Percentiles rank a stretch among this genome's conserved stretches.
Evolutionary conservation across 1,140 invertebrate species (phyloP).

Genomic region (Archivesica marissinica): DNA sequence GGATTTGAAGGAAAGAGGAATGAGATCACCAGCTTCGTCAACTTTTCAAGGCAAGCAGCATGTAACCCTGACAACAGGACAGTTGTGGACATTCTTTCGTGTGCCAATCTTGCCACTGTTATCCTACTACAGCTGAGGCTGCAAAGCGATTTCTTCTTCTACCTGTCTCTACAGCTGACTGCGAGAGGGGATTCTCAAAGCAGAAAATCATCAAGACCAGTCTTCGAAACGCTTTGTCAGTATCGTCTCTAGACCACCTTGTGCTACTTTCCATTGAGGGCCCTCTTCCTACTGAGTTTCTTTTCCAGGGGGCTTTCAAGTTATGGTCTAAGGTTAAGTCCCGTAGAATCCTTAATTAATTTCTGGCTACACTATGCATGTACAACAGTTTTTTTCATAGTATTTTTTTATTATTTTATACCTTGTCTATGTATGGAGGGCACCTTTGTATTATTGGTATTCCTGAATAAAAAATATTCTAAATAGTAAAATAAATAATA

Average conservation of each 20-base stretch:
- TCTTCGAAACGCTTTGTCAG: background rate
- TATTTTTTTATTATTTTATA: too few species aligned
- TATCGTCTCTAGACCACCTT: background rate
- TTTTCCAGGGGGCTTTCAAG: background rate
- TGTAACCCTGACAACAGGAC: background rate
- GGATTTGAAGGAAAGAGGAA: background rate
- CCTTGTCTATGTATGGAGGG: too few species aligned
- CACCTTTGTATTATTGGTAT: too few species aligned
- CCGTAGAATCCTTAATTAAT: too few species aligned
- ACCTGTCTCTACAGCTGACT: constrained; percentile 7
- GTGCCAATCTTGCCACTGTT: background rate
- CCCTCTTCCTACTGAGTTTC: background rate
- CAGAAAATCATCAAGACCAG: background rate
- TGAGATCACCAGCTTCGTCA: background rate
- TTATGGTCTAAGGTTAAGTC: too few species aligned
- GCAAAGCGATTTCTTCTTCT: background rate
- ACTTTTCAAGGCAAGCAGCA: background rate
- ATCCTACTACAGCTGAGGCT: constrained; percentile 21
- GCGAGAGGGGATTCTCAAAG: constrained; percentile 14
- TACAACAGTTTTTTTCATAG: too few species aligned
- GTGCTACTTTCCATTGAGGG: background rate
- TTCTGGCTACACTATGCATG: too few species aligned
- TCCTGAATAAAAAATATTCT: too few species aligned
- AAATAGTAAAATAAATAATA: too few species aligned
- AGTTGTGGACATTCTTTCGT: background rate